Evolutionary conservation across 1,140 invertebrate genomes (phyloP).

Genomic region (Triops cancriformis): DNA sequence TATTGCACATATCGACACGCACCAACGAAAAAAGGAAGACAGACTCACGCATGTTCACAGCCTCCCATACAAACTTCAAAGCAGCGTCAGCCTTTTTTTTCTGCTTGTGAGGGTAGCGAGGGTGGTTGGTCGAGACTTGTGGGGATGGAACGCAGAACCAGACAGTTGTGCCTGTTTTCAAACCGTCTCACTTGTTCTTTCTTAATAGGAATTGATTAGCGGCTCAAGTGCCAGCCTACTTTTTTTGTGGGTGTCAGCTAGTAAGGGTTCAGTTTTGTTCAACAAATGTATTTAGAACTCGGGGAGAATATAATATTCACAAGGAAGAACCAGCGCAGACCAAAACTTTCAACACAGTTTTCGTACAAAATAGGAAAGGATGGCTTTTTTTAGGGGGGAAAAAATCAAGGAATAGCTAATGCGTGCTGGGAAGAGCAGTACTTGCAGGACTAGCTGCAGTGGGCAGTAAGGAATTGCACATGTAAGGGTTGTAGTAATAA

Average conservation of each 20-base stretch:
- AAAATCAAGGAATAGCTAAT: not conserved
- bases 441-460: not conserved
- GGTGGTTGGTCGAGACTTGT: not conserved
- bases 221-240: not conserved
- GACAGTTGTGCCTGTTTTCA: not conserved
- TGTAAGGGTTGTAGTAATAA: not conserved
- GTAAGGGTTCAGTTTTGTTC: not conserved
- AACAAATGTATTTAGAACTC: not conserved
- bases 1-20: not conserved
- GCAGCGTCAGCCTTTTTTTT: not conserved
- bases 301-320: not conserved
- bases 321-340: not conserved
- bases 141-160: not conserved
- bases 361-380: not conserved
- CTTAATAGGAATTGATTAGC: not conserved
- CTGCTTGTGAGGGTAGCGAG: not conserved
- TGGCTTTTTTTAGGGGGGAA: not conserved
- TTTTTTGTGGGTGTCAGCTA: not conserved
- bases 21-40: not conserved
- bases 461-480: constrained; percentile 6
- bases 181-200: not conserved
- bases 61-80: not conserved
- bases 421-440: not conserved
- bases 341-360: too few species aligned
- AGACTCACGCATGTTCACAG: constrained; percentile 1